phyloP scores from a whole-genome alignment of 2,113 vertebrate species.

The Rutilus rutilus region DNA sequence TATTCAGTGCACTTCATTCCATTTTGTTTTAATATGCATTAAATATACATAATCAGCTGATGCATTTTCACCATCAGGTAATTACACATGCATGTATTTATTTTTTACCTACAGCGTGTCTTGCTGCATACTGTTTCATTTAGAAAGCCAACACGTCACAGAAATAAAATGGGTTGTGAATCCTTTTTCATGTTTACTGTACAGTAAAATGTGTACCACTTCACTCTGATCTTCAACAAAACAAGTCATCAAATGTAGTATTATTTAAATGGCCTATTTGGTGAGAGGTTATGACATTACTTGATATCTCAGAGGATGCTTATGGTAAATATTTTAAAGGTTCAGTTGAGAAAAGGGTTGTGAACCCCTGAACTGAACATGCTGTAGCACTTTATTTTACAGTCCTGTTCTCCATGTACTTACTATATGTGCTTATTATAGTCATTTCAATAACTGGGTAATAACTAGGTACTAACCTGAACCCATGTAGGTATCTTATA shows the following conservation, averaged over 20 bases:
- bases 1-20: neutral
- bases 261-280: constrained; percentile 12
- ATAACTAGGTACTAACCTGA: no score
- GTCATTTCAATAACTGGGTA: no score
- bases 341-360: neutral
- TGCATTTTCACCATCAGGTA: neutral
- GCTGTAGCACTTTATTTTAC: no score
- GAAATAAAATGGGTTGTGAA: neutral
- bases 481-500: no score
- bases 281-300: neutral
- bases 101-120: neutral
- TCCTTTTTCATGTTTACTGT: neutral
- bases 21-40: no score
- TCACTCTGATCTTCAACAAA: neutral
- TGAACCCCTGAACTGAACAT: neutral
- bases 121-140: neutral
- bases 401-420: no score
- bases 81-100: neutral
- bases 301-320: neutral
- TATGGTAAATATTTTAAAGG: neutral
- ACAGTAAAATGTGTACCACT: neutral
- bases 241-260: neutral
- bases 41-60: no score
- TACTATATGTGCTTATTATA: no score
- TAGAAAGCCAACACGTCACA: neutral